Conservation (phyloP, 2,888 invertebrate genomes). For the Monochamus alternatus region DNA sequence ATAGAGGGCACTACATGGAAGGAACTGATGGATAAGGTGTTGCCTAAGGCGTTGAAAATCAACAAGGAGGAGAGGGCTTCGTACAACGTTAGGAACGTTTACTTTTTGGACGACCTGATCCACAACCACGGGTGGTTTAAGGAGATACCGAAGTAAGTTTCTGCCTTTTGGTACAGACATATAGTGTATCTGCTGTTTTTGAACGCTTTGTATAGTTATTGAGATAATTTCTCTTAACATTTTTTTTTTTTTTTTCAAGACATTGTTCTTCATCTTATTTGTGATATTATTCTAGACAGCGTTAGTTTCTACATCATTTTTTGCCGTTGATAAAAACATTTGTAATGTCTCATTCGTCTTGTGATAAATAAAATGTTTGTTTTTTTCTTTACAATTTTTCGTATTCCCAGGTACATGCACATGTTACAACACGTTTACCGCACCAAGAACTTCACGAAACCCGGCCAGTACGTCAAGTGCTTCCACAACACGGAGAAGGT, state of each 20-base stretch:
- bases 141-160: slow-evolving; percentile 76
- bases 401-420: slow-evolving; percentile 86
- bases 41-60: slow-evolving; percentile 80
- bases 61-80: slow-evolving; percentile 81
- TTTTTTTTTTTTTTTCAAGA: too few relatives aligned
- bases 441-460: slow-evolving; percentile 92
- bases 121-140: slow-evolving; percentile 87
- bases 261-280: too few relatives aligned
- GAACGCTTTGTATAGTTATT: too few relatives aligned
- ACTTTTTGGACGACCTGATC: slow-evolving; percentile 88
- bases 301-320: too few relatives aligned
- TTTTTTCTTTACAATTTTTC: slow-evolving; percentile 66
- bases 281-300: too few relatives aligned
- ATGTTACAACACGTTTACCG: slow-evolving; percentile 95
- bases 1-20: slow-evolving; percentile 82
- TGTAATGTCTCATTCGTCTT: neutral
- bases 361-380: too few relatives aligned
- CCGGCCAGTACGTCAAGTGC: slow-evolving; percentile 94
- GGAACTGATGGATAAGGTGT: slow-evolving; percentile 80
- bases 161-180: too few relatives aligned
- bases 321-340: neutral
- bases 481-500: slow-evolving; percentile 94
- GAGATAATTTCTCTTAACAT: too few relatives aligned
- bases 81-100: slow-evolving; percentile 93
- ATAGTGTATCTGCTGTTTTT: too few relatives aligned